Evolutionary conservation across 2,113 vertebrate genomes (phyloP).

Genomic region (Picathartes gymnocephalus): DNA sequence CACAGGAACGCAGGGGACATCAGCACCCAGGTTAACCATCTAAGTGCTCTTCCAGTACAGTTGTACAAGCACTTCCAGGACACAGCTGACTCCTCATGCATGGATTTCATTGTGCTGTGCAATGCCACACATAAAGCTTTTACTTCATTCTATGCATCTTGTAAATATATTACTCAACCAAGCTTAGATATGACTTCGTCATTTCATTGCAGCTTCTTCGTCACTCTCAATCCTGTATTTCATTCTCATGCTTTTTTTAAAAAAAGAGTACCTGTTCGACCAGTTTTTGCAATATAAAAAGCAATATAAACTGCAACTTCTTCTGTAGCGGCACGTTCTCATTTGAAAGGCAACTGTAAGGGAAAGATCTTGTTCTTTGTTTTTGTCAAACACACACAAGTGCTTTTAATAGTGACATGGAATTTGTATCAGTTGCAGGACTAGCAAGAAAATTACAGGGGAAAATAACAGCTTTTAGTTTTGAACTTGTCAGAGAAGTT

Average conservation of each 20-base stretch:
- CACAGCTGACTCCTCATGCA: background rate
- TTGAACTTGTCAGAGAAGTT: background rate
- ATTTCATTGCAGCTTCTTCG: background rate
- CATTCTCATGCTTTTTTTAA: background rate
- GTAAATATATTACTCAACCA: background rate
- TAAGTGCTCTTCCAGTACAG: background rate
- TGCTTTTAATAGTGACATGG: background rate
- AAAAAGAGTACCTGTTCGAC: background rate
- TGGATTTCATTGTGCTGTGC: background rate
- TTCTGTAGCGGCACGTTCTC: background rate
- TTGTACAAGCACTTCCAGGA: rapidly evolving
- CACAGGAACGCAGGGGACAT: background rate
- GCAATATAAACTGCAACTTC: background rate
- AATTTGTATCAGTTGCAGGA: background rate
- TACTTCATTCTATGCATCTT: background rate
- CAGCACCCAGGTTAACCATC: background rate
- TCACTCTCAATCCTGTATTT: background rate
- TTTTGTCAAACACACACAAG: background rate
- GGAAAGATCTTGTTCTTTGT: background rate
- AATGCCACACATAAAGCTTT: background rate
- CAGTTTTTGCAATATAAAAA: background rate
- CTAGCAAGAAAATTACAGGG: background rate
- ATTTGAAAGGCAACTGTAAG: background rate
- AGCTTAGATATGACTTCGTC: background rate
- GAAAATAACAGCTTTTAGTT: background rate